Conservation (phyloP, 2,888 invertebrate genomes). For the Lymantria dispar region DNA sequence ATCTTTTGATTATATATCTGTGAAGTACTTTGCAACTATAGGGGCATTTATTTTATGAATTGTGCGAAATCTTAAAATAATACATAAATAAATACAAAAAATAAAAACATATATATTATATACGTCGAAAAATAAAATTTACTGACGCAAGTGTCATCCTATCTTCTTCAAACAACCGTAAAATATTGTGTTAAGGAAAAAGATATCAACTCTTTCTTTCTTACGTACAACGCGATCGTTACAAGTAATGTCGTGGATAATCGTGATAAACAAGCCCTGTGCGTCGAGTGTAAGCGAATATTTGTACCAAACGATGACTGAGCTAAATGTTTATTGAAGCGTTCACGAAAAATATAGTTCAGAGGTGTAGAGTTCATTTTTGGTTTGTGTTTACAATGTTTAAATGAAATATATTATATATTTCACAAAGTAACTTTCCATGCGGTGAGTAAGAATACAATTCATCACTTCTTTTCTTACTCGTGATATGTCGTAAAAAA, state of each 20-base stretch:
- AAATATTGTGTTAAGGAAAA: slow-evolving; percentile 28
- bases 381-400: not conserved
- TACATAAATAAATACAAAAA: not conserved
- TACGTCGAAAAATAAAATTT: not conserved
- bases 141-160: slow-evolving; percentile 14
- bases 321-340: slow-evolving; percentile 21
- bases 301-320: slow-evolving; percentile 19
- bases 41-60: too few relatives aligned
- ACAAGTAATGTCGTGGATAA: slow-evolving; percentile 32
- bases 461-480: too few relatives aligned
- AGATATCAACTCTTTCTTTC: slow-evolving; percentile 34
- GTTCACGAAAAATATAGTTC: slow-evolving; percentile 13
- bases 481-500: too few relatives aligned
- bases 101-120: not conserved
- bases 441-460: too few relatives aligned
- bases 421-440: too few relatives aligned
- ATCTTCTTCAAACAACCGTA: slow-evolving; percentile 24
- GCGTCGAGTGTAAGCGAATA: slow-evolving; percentile 13
- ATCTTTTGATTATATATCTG: too few relatives aligned
- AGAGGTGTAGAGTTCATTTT: not conserved
- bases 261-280: slow-evolving; percentile 33
- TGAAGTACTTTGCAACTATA: too few relatives aligned
- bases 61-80: too few relatives aligned
- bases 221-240: slow-evolving; percentile 35
- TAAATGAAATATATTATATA: too few relatives aligned